phyloP scores from a whole-genome alignment of 2,797 vertebrate species.

The Tokudaia muenninki region DNA sequence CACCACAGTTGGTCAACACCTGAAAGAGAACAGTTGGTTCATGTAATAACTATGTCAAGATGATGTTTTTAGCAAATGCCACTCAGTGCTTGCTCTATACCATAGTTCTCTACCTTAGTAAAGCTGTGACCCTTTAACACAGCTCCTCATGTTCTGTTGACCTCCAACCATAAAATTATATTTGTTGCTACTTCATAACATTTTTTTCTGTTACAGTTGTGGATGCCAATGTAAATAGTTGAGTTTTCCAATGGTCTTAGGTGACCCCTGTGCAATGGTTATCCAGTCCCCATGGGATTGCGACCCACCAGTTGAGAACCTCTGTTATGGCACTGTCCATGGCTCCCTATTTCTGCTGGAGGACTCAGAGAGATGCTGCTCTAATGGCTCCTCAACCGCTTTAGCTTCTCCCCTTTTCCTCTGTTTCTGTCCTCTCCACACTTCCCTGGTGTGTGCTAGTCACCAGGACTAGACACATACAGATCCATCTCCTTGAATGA shows the following conservation, averaged over 20 bases:
- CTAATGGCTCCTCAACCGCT: neutral
- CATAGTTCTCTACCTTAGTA: neutral
- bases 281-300: neutral
- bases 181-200: neutral
- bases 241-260: neutral
- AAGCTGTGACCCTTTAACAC: neutral
- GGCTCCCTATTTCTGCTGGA: neutral
- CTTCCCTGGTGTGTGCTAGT: neutral
- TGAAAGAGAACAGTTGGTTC: neutral
- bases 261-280: neutral
- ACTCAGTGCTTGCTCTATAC: neutral
- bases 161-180: neutral
- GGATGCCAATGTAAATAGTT: neutral
- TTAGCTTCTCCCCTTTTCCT: neutral
- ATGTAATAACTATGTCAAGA: neutral
- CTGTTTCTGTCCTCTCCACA: neutral
- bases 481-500: neutral
- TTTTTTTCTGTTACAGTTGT: neutral
- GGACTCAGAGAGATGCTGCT: neutral
- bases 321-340: neutral
- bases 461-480: neutral
- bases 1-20: neutral
- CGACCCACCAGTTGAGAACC: neutral
- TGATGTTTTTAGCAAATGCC: neutral
- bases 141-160: neutral